Base-by-base conservation (phyloP, 2,888 invertebrate genomes). In the Zaprionus bogoriensis region DNA sequence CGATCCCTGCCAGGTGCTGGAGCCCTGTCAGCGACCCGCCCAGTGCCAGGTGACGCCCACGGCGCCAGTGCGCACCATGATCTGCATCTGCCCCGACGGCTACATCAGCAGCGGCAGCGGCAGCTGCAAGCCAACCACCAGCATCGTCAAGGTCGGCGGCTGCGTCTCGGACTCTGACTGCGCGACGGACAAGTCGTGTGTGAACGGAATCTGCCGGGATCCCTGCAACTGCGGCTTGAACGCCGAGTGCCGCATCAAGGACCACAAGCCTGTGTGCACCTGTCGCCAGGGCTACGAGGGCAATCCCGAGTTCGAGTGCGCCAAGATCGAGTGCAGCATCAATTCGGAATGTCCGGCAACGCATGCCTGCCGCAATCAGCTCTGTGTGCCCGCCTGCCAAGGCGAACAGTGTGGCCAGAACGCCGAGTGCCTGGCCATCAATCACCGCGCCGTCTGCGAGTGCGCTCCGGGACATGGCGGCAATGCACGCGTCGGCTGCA, bases 11-110 rank as follows among this genome's bases (percentile, higher is more conserved):
- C 90, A 92, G 2, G 93, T 93, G 6, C 91, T 97, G 47, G 93
- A 94, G 76, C 97, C 97, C 2, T 98, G 98, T 88, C 93, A 94
- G 41, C 92, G 93, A 51, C 96, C 97, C 28, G 94, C 97, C 0
- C 93, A 93, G 68, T 97, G 97, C 87, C 94, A 94, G 90, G 96
- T 97, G 0, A 93, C 96, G 20, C 94, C 95, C 1, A 96, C 97
- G 3, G 90, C 95, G 22, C 97, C 97, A 0, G 95, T 97, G 4
- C 93, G 97, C 67, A 97, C 97, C 0, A 96, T 97, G 95, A 93
- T 96, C 30, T 98, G 97, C 88, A 94, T 96, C 2, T 98, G 98
- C 83, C 96, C 97, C 22, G 95, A 96, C 48, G 97, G 97, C 14
- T 97, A 96, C 82, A 94, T 96, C 3, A 96, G 95, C 90, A 95